Percentiles rank a stretch among this genome's conserved stretches.
Conservation (phyloP, 2,888 invertebrate species). For the Heteromurus nitidus region DNA sequence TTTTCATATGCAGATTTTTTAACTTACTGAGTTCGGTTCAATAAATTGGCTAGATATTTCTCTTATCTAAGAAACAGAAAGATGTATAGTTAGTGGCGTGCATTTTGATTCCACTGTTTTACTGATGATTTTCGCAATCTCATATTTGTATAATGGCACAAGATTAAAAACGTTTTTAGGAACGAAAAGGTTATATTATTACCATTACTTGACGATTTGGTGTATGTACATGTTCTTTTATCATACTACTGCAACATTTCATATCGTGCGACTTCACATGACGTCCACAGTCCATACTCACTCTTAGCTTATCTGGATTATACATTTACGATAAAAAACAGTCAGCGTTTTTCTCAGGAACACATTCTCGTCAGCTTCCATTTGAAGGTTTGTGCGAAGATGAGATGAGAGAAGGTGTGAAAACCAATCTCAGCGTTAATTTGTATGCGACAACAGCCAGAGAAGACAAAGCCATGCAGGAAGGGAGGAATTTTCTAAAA, state of each 20-base stretch:
- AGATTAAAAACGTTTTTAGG: constrained; percentile 54
- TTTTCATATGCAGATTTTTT: constrained; percentile 62
- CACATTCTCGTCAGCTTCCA: background rate
- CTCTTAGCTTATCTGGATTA: constrained; percentile 6
- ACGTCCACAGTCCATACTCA: too few relatives aligned
- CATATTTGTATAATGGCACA: constrained; percentile 44
- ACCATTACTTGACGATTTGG: background rate
- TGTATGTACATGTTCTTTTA: background rate
- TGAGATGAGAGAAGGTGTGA: background rate
- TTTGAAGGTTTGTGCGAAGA: background rate
- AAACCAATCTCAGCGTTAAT: constrained; percentile 1
- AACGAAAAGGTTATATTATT: constrained; percentile 33
- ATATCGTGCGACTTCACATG: background rate
- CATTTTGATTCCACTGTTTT: constrained; percentile 59
- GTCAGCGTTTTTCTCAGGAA: constrained; percentile 10
- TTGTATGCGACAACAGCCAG: background rate
- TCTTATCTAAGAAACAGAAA: constrained; percentile 37
- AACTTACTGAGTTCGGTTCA: constrained; percentile 52
- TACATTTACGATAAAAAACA: background rate
- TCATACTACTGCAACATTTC: too few relatives aligned
- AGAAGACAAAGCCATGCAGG: constrained; percentile 18
- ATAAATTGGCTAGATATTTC: constrained; percentile 57
- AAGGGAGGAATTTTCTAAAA: constrained; percentile 32
- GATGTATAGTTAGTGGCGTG: constrained; percentile 57
- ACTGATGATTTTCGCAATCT: constrained; percentile 30